Conservation (phyloP, 2,888 invertebrate species). For the Hypolimnas misippus region DNA sequence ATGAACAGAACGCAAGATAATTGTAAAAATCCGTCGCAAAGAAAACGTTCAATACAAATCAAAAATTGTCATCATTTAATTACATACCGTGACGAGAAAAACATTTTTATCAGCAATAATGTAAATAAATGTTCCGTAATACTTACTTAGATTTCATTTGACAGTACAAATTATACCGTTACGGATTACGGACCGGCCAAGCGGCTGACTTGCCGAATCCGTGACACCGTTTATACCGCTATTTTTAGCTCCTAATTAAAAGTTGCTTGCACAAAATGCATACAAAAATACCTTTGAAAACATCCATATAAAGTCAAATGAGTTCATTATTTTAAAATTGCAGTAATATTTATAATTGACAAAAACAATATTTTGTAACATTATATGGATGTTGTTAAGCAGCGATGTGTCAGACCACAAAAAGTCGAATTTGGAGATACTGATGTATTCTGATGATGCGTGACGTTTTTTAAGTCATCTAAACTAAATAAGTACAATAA, state of each 20-base stretch:
- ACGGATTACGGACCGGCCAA: slow-evolving; percentile 37
- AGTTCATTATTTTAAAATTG: neutral
- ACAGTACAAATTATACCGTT: slow-evolving; percentile 52
- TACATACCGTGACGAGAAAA: neutral
- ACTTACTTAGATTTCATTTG: slow-evolving; percentile 11
- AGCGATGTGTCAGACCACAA: too few species aligned
- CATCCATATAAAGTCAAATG: neutral
- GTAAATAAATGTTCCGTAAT: slow-evolving; percentile 9
- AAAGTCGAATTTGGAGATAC: too few species aligned
- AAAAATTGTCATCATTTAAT: neutral
- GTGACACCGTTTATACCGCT: slow-evolving; percentile 18
- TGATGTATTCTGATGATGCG: too few species aligned
- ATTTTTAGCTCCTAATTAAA: slow-evolving; percentile 16
- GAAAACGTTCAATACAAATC: too few species aligned
- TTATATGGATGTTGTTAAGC: too few species aligned
- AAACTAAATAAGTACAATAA: too few species aligned
- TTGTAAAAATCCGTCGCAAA: too few species aligned
- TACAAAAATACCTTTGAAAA: neutral
- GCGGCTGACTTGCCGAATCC: slow-evolving; percentile 47
- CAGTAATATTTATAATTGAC: too few species aligned
- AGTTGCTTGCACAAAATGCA: slow-evolving; percentile 6
- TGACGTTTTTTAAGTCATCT: too few species aligned
- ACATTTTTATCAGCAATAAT: neutral
- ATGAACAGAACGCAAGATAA: too few species aligned
- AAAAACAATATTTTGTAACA: too few species aligned